These are phyloP conservation scores for Thrips palmi DNA, from an alignment of 1,140 invertebrate species.

Conservation along the genomic window DNA sequence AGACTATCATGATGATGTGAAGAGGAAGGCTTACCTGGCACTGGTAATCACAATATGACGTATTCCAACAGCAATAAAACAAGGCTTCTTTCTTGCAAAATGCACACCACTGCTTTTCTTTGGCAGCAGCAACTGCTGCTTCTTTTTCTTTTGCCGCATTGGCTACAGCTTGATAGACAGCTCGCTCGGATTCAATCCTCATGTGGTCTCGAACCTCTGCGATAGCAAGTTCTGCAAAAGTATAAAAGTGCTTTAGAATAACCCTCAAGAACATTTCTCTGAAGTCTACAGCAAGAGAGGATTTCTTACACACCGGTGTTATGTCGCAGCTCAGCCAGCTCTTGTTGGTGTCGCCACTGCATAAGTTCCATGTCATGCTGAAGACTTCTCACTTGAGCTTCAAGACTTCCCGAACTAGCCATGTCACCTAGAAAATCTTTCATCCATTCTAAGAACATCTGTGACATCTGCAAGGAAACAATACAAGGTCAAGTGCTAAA, in stretches of 20 bases:
- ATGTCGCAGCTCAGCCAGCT: constrained; percentile 39
- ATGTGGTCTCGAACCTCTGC: constrained; percentile 43
- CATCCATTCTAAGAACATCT: constrained; percentile 33
- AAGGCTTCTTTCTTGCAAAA: constrained; percentile 69
- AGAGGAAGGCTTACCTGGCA: no score
- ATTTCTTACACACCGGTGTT: constrained; percentile 27
- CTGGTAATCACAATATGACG: constrained; percentile 73
- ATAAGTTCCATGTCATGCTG: constrained; percentile 42
- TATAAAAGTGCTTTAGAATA: constrained; percentile 8
- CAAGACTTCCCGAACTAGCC: constrained; percentile 24
- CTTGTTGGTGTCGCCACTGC: constrained; percentile 40
- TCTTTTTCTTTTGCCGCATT: constrained; percentile 40
- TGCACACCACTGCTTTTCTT: constrained; percentile 76
- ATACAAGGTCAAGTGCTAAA: not conserved
- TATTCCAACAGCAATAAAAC: constrained; percentile 91
- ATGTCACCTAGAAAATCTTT: constrained; percentile 36
- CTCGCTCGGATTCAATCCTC: constrained; percentile 41
- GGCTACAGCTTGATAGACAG: constrained; percentile 35
- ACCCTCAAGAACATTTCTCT: constrained; percentile 6
- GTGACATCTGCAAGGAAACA: constrained; percentile 25
- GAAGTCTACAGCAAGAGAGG: constrained; percentile 1
- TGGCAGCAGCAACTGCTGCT: constrained; percentile 50
- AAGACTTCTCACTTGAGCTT: constrained; percentile 33
- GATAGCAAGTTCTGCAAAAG: constrained; percentile 19
- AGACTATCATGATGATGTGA: not conserved